Base-by-base conservation (phyloP, 2,113 vertebrate species). In the Gnathonemus echidnorhynchus region DNA sequence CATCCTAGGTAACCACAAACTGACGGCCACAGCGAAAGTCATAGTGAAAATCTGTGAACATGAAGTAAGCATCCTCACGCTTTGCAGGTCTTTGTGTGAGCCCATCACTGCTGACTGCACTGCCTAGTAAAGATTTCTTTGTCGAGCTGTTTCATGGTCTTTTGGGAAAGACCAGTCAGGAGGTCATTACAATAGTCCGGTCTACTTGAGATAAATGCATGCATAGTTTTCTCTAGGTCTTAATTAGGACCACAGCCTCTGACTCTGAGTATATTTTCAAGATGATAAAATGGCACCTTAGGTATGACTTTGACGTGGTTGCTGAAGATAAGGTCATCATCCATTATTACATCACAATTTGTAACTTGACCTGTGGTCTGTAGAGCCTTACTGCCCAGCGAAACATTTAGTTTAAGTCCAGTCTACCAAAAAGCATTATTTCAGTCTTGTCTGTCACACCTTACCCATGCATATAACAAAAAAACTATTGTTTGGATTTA, bases 11-110 rank as follows among this genome's bases (percentile, higher is more conserved):
- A 99, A 99, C 96, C 98, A 99, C 96, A 99, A 99, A 95, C 97
- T 99, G 94, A 99, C 98, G 84, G 97, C 98, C 92, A 99, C 98
- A 91, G 98, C 98, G 87, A 99, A 99, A 96, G 97, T 99, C 58
- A 98, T 99, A 92, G 98, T 99, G 93, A 99, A 99, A 96, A 99
- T 99, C 95, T 99, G 98, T 96, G 98, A 99, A 93, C 98, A 99
- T 91, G 98, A 99, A 97, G 98, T 99, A 95, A 89, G 93, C 93
- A 87, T 80, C 74, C 3, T 42, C 46, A 50, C 31, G 8, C 11
- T 87, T 15, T 21, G 24, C 13, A 2, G 17, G 39, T 24, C 19
- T 56, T 53, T 48, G 46, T 48, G 84, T 86, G 84, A 49, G 27
- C 62, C 62, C n/a, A 31, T 70, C 62, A 70, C 62, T 13, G 62